phyloP scores from a whole-genome alignment of 1,140 invertebrate species.

The Macrocentrus cingulum region DNA sequence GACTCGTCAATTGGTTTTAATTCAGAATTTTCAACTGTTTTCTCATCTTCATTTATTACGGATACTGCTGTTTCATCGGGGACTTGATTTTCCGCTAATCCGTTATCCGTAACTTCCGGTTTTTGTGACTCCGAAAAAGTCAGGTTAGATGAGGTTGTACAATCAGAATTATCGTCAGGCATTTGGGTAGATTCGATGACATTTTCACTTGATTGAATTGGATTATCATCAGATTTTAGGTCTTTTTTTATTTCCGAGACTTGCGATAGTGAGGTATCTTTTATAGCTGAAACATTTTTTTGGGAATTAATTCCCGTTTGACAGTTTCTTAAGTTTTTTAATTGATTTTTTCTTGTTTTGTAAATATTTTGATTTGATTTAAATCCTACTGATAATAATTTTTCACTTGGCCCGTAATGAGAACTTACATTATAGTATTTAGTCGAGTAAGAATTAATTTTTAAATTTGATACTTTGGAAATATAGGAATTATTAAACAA shows the following conservation, averaged over 20 bases:
- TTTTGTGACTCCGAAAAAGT: background rate
- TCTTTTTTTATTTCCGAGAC: conserved; percentile 5
- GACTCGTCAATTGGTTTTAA: no score
- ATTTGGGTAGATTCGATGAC: no score
- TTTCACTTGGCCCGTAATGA: background rate
- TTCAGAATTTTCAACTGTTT: background rate
- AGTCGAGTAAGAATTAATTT: no score
- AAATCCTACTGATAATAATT: background rate
- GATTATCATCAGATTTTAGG: no score
- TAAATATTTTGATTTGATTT: background rate
- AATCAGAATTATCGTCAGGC: no score
- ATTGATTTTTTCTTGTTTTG: background rate
- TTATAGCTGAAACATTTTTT: conserved; percentile 14
- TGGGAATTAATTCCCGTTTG: conserved; percentile 3
- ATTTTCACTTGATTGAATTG: no score
- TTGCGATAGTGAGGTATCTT: background rate
- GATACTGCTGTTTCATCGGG: background rate
- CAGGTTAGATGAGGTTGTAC: no score
- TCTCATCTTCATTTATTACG: conserved; percentile 1
- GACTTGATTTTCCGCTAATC: conserved; percentile 1
- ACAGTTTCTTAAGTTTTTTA: background rate
- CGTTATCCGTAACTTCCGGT: background rate
- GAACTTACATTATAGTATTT: conserved; percentile 3
- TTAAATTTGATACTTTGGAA: no score
- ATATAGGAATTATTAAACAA: background rate